Conservation (phyloP, 2,888 invertebrate species). For the Neoaliturus tenellus region DNA sequence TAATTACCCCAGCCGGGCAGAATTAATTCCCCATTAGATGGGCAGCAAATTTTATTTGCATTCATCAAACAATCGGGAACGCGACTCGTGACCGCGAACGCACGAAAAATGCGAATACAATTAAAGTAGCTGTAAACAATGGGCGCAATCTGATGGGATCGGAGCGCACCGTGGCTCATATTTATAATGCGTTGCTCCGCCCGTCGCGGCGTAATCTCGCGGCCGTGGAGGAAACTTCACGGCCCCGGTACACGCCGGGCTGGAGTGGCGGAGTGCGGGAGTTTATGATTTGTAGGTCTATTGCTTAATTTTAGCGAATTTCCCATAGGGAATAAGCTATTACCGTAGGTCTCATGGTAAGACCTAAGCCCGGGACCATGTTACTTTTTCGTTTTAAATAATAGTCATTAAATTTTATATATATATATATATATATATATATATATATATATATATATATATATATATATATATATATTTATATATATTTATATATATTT, state of each 20-base stretch:
- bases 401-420: too few species aligned
- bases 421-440: too few species aligned
- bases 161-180: neutral
- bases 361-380: too few species aligned
- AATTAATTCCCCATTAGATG: conserved; percentile 22
- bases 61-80: conserved; percentile 30
- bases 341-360: too few species aligned
- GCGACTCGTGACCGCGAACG: conserved; percentile 35
- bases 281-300: too few species aligned
- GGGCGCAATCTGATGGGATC: conserved; percentile 22
- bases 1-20: neutral
- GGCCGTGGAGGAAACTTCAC: neutral
- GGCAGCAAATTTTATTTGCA: conserved; percentile 41
- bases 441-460: too few species aligned
- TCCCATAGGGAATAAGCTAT: too few species aligned
- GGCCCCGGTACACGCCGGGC: neutral
- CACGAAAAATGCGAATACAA: conserved; percentile 52
- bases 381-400: too few species aligned
- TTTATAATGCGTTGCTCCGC: conserved; percentile 16
- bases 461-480: too few species aligned
- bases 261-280: too few species aligned
- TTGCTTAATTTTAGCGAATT: too few species aligned
- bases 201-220: neutral
- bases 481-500: too few species aligned
- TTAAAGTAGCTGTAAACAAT: conserved; percentile 49